Base-by-base conservation (phyloP, 2,113 vertebrate species). In the Pycnonotus jocosus region DNA sequence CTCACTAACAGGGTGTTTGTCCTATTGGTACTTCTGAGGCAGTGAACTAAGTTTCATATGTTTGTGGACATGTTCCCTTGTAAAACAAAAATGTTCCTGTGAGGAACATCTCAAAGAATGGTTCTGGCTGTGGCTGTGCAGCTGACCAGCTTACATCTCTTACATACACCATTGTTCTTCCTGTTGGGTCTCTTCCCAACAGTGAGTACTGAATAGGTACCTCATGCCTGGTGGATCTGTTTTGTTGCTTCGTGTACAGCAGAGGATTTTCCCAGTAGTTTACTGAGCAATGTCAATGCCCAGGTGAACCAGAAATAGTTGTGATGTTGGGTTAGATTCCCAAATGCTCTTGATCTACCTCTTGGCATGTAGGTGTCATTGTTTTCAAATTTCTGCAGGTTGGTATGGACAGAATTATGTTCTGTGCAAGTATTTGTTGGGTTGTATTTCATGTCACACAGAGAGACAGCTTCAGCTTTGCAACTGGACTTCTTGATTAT, bases 401-500 rank as follows among this genome's bases (percentile, higher is more conserved):
- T 95, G 48, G 1, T 79, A 40, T 89, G 70, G 30, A n/a, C 44
- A 79, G 33, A 91, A 40, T 68, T 17, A 35, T 66, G 33, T 14
- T 95, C 44, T 16, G 21, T 91, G 37, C 24, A 38, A 68, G 44
- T 70, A 33, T 71, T 58, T 86, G 23, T 23, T 93, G 31, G 11
- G 28, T 77, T 85, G 35, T 56, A 57, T 87, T 90, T 90, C 44
- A 33, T 35, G 19, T 68, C 4, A 11, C 38, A 18, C n/a, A 33
- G 11, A 53, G 31, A 72, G 76, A 50, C 30, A 79, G 35, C 65
- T 84, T 87, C 57, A 79, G 28, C 66, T 87, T 90, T 93, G 44
- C 54, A 54, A 5, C 24, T 15, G 58, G 15, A 21, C 24, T 48
- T 61, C 38, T 44, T 44, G 70, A 21, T 87, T 84, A 62, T 16